A percentile compares a stretch with the other conserved stretches of the same genome.
These are phyloP conservation scores for Papilio xuthus DNA, from an alignment of 1,140 invertebrate genomes.

Conservation along the genomic window DNA sequence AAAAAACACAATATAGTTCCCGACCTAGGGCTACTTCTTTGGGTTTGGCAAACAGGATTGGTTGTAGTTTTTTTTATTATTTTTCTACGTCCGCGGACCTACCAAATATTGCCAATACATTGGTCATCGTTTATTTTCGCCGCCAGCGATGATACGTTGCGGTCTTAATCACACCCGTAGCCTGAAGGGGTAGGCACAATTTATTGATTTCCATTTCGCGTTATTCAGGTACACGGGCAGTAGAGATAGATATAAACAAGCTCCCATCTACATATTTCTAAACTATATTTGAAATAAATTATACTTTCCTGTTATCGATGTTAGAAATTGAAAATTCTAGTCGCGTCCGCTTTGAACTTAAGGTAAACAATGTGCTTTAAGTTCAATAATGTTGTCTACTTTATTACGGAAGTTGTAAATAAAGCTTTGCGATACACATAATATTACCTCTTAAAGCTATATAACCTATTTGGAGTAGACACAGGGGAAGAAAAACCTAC, in stretches of 20 bases:
- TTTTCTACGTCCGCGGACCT: too few species aligned
- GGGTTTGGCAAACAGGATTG: background rate
- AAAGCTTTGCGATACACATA: background rate
- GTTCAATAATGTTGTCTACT: background rate
- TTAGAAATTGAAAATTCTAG: background rate
- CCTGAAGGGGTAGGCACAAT: too few species aligned
- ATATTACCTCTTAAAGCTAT: background rate
- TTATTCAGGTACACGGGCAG: background rate
- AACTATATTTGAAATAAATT: background rate
- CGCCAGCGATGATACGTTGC: too few species aligned
- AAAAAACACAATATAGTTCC: background rate
- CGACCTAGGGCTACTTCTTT: background rate
- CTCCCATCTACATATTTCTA: background rate
- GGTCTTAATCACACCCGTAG: too few species aligned
- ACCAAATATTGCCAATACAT: too few species aligned
- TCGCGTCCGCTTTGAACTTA: background rate
- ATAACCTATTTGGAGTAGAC: background rate
- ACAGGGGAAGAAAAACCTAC: background rate
- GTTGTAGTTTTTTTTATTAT: background rate
- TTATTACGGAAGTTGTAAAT: constrained; percentile 23
- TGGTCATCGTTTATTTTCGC: too few species aligned
- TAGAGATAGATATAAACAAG: too few species aligned
- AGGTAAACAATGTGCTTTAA: background rate
- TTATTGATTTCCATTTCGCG: too few species aligned
- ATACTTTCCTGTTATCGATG: background rate